Evolutionary conservation across 2,888 invertebrate species (phyloP).

Genomic region (Steinernema carpocapsae): DNA sequence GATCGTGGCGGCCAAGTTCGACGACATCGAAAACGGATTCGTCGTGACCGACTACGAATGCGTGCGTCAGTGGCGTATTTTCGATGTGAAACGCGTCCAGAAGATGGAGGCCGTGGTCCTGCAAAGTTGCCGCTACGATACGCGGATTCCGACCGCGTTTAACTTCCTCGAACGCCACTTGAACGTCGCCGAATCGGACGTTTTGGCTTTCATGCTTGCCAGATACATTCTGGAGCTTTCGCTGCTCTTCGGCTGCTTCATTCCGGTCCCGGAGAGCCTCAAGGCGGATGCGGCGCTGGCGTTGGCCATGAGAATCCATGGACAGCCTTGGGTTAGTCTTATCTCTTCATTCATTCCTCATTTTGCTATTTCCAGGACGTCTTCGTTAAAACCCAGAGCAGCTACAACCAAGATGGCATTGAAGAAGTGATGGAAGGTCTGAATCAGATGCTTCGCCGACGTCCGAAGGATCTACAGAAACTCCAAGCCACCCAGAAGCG

Average conservation of each 20-base stretch:
- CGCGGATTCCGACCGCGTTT: neutral
- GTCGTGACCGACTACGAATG: neutral
- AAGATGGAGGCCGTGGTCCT: neutral
- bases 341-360: neutral
- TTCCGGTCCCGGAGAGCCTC: neutral
- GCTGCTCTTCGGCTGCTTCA: neutral
- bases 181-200: neutral
- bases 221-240: neutral
- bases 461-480: neutral
- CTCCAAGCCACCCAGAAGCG: neutral
- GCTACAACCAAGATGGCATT: neutral
- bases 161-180: neutral
- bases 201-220: neutral
- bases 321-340: neutral
- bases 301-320: neutral
- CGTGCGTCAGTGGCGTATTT: neutral
- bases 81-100: neutral
- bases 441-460: constrained; percentile 10
- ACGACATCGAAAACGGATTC: neutral
- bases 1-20: neutral
- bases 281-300: neutral
- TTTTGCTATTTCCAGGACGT: neutral
- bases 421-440: neutral
- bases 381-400: neutral
- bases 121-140: neutral